phyloP scores from a whole-genome alignment of 2,888 invertebrate genomes.

The Megamerina dolium region DNA sequence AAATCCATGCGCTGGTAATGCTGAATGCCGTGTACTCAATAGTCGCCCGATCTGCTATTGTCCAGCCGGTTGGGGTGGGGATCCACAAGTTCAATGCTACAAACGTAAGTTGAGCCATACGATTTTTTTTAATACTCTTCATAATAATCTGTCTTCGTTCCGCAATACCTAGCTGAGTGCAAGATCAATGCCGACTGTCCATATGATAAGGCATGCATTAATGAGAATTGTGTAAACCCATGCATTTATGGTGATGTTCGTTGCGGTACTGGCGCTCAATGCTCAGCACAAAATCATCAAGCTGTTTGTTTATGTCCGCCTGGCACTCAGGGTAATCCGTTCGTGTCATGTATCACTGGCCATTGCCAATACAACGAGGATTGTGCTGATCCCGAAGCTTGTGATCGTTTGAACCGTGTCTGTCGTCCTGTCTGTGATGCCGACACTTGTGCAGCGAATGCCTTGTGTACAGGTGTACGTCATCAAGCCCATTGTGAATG shows the following conservation, averaged over 20 bases:
- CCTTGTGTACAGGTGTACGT: constrained; percentile 66
- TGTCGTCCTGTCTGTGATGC: constrained; percentile 78
- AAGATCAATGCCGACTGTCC: constrained; percentile 74
- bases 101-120: constrained; percentile 61
- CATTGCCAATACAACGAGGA: constrained; percentile 85
- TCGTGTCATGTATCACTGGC: constrained; percentile 72
- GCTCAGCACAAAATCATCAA: constrained; percentile 67
- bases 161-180: constrained; percentile 64
- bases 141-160: neutral
- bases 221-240: constrained; percentile 73
- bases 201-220: constrained; percentile 73
- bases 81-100: constrained; percentile 78
- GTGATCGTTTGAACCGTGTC: constrained; percentile 74
- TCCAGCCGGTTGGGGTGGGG: constrained; percentile 79
- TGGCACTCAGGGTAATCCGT: constrained; percentile 80
- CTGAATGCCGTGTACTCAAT: constrained; percentile 69
- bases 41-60: constrained; percentile 81
- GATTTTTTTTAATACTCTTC: neutral
- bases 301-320: constrained; percentile 77
- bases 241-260: constrained; percentile 60
- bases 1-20: constrained; percentile 74
- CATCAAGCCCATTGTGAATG: constrained; percentile 78
- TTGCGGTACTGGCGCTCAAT: constrained; percentile 76
- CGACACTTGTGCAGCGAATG: constrained; percentile 72
- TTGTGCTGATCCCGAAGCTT: constrained; percentile 77